Percentiles rank a stretch among this genome's conserved stretches.
These are phyloP conservation scores for Watsonalla binaria DNA, from an alignment of 2,888 invertebrate genomes.

Conservation along the genomic window DNA sequence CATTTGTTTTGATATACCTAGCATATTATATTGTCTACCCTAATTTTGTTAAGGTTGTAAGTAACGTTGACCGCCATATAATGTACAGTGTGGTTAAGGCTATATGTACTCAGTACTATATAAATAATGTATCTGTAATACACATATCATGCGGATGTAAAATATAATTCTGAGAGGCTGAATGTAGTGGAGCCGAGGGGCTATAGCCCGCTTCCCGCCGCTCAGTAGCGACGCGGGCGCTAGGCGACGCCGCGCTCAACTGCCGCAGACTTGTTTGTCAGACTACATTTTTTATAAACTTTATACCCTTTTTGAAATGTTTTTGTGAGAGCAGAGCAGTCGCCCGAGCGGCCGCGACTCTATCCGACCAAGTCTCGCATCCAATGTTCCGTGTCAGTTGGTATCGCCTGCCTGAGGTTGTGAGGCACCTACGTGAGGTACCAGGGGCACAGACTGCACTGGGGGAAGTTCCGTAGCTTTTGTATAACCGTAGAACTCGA, in stretches of 20 bases:
- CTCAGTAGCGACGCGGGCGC: conserved; percentile 40
- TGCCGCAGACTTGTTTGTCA: conserved; percentile 43
- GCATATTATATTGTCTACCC: conserved; percentile 58
- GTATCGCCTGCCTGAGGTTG: conserved; percentile 33
- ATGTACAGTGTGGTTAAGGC: conserved; percentile 68
- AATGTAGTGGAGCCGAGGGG: conserved; percentile 50
- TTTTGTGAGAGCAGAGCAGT: conserved; percentile 54
- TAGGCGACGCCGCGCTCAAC: conserved; percentile 37
- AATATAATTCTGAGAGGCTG: conserved; percentile 62
- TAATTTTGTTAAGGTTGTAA: conserved; percentile 64
- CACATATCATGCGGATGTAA: conserved; percentile 75
- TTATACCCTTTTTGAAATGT: conserved; percentile 62
- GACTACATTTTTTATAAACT: conserved; percentile 64
- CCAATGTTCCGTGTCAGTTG: conserved; percentile 4
- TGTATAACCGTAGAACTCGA: conserved; percentile 35
- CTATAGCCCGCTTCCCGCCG: conserved; percentile 35
- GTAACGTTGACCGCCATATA: conserved; percentile 60
- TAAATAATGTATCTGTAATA: conserved; percentile 61
- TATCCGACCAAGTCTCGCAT: conserved; percentile 13
- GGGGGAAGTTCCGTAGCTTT: conserved; percentile 47
- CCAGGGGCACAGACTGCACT: conserved; percentile 3
- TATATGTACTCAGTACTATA: conserved; percentile 69
- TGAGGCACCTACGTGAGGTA: conserved; percentile 18
- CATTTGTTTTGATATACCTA: conserved; percentile 69
- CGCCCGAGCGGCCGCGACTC: conserved; percentile 43